These are phyloP conservation scores for Machimus atricapillus DNA, from an alignment of 2,888 invertebrate species.

Conservation along the genomic window DNA sequence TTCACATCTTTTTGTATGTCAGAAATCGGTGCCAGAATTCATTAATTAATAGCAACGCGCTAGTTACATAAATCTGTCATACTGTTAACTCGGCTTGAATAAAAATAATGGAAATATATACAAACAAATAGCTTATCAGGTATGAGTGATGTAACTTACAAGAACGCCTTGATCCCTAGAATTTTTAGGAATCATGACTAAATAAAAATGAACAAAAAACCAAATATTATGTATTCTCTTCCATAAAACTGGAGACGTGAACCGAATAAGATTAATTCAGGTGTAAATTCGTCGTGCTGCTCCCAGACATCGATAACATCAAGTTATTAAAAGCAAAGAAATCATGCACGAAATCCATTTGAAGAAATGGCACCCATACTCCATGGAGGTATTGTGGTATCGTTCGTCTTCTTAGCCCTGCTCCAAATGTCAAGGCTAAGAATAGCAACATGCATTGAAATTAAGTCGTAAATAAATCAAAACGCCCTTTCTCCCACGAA, in stretches of 20 bases:
- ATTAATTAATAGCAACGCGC: neutral
- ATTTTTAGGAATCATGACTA: neutral
- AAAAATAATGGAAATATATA: neutral
- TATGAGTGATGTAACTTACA: too few relatives aligned
- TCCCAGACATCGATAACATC: neutral
- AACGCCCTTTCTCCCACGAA: neutral
- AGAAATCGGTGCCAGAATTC: neutral
- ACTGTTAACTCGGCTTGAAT: neutral
- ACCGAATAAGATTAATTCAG: neutral
- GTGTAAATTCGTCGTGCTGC: neutral
- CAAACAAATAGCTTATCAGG: neutral
- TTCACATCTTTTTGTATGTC: neutral
- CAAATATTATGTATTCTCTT: neutral
- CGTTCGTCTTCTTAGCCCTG: neutral
- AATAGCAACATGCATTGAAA: neutral
- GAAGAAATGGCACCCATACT: neutral
- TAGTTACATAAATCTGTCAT: neutral
- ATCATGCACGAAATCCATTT: neutral
- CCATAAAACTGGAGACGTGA: neutral
- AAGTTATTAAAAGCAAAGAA: neutral
- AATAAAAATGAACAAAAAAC: neutral
- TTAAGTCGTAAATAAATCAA: conserved; percentile 11
- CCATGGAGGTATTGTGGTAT: neutral
- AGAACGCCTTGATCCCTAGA: too few relatives aligned
- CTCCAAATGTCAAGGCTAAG: neutral